Evolutionary conservation across 1,140 invertebrate genomes (phyloP).

Genomic region (Eubasilissa regina): DNA sequence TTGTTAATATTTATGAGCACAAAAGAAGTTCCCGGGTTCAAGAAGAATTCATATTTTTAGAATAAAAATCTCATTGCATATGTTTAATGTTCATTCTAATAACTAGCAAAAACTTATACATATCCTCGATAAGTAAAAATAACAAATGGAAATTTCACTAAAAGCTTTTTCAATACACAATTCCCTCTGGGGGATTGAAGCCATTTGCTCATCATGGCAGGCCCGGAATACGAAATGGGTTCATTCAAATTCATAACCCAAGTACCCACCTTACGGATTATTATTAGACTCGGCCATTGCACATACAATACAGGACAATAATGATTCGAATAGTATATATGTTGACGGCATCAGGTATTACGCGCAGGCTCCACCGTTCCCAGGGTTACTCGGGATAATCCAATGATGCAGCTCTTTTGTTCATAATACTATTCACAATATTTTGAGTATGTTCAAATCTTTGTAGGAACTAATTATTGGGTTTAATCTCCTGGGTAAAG

Average conservation of each 20-base stretch:
- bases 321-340: background rate
- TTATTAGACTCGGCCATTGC: background rate
- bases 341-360: background rate
- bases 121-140: too few relatives aligned
- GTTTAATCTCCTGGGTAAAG: too few relatives aligned
- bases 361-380: background rate
- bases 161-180: conserved; percentile 51
- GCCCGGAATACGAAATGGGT: conserved; percentile 1
- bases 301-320: conserved; percentile 45
- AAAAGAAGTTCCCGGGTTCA: too few relatives aligned
- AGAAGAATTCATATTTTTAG: too few relatives aligned
- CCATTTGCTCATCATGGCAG: conserved; percentile 4
- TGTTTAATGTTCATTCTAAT: too few relatives aligned
- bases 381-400: background rate
- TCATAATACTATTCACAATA: too few relatives aligned
- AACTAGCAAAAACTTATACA: too few relatives aligned
- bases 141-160: conserved; percentile 50
- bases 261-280: conserved; percentile 13
- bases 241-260: conserved; percentile 52
- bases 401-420: too few relatives aligned
- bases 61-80: too few relatives aligned
- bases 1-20: too few relatives aligned
- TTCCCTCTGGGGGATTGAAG: conserved; percentile 16
- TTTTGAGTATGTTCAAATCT: too few relatives aligned
- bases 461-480: too few relatives aligned